Conservation (phyloP, 2,113 vertebrate species). For the Menura novaehollandiae region DNA sequence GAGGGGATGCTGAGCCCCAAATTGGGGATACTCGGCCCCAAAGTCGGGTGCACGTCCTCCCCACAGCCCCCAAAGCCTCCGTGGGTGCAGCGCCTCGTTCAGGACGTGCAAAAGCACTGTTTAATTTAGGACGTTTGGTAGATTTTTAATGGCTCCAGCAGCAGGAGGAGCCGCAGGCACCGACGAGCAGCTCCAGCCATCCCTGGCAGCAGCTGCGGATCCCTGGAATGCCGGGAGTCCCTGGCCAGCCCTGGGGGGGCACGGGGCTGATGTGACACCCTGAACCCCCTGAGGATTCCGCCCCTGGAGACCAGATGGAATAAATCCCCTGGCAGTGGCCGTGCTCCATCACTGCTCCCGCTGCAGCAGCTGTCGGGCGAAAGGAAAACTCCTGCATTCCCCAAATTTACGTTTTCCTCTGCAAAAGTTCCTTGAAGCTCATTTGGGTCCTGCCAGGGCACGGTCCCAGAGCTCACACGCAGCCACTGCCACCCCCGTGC, state of each 20-base stretch:
- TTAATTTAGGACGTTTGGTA: background rate
- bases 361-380: fast-evolving
- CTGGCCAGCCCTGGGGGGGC: background rate
- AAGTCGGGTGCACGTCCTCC: fast-evolving
- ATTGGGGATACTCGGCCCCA: background rate
- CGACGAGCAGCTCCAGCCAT: fast-evolving
- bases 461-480: fast-evolving
- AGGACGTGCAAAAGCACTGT: background rate
- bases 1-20: background rate
- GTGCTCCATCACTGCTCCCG: fast-evolving
- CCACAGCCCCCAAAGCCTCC: background rate
- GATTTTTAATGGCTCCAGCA: background rate
- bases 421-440: background rate
- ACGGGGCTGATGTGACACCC: fast-evolving
- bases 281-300: fast-evolving
- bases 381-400: fast-evolving
- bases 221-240: background rate
- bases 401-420: background rate
- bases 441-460: fast-evolving
- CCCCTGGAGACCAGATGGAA: background rate
- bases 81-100: background rate
- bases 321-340: background rate
- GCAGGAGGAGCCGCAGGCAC: background rate
- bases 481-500: background rate
- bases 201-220: background rate